Evolutionary conservation across 2,797 vertebrate genomes (phyloP), one percentile per base, ranked within the genome.

Genomic region (Cyclura pinguis): DNA sequence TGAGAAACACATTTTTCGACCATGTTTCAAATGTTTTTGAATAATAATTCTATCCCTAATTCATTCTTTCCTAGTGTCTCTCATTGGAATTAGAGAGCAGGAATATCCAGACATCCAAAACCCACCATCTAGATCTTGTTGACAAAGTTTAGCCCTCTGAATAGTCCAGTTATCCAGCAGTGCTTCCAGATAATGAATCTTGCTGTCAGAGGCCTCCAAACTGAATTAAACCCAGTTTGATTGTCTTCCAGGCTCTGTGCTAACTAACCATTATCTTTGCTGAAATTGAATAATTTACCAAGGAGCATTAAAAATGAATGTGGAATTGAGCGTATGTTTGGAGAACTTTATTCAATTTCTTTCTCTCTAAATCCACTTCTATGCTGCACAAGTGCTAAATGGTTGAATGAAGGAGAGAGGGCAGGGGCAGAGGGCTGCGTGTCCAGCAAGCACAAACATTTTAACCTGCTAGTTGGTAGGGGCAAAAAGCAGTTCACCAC

Each of bases 271-370:
- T 97, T 94, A 95, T 96, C 94, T 95, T 95, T 94, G 93, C 93
- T 95, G 94, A 96, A 95, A 93, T 90, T 96, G 95, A 97, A 96
- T 96, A 96, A 97, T 96, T 96, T 95, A 97, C 92, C 84, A 89
- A 91, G 95, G 50, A 74, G 84, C 92, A 86, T 97, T 96, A 97
- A 97, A 97, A 96, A 95, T 96, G 93, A 94, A 97, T 96, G 95
- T 88, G 84, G 47, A 85, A 5, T 67, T 91, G 57, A 86, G 92
- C 92, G 92, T 94, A 94, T 84, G 89, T 94, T 95, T 93, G 91
- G 91, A 93, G 93, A 92, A 94, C 91, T 93, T 94, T 94, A 92
- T 94, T 94, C 92, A 93, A 59, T 94, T 95, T 95, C 95, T 95
- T 96, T 96, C 85, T 22, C 84, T 90, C 85, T 9, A 87, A 35